Evolutionary conservation across 2,888 invertebrate species (phyloP), one percentile per base, ranked within the genome.

Genomic region (Epinotia bilunana): DNA sequence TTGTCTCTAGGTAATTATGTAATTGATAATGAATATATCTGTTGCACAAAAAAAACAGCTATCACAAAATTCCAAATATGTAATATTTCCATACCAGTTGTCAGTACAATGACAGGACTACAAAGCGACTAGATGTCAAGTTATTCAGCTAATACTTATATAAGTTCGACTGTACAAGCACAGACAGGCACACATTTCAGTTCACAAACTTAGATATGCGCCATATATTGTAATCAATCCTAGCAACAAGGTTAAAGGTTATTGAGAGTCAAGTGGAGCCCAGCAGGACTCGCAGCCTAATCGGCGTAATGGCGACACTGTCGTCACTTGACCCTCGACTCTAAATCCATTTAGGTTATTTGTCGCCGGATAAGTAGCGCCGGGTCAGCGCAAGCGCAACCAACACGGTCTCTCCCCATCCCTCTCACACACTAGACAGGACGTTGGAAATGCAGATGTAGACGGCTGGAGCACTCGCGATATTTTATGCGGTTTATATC

Each of bases 301-400:
- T 84, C 84, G 81, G 74, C 78, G 79, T 84, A 83, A 83, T 83
- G 81, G 83, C 78, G 76, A 78, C 77, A 74, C 71, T 70, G 77
- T 77, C 78, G 80, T 79, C 85, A 83, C 83, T 87, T 87, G 87
- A 88, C 86, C 87, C 81, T 72, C 75, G 73, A 39, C 77, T 76
- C 80, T 80, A 81, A 80, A 79, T 80, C 80, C 78, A 80, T 83
- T 81, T 81, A 81, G 80, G 79, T 78, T 79, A 80, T 80, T 80
- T 77, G 78, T 78, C 76, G 77, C 71, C 46, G 73, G 79, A 79
- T 79, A 81, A 78, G 78, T 81, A 60, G 74, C 70, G 61, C 39
- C 70, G 69, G 74, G 58, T 67, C 60, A 60, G 67, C 73, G 70
- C 70, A 9, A 16, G 60, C 23, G 58, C 69, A 69, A 16, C 57